Base-by-base conservation (phyloP, 2,888 invertebrate species). In the Altica lythri region DNA sequence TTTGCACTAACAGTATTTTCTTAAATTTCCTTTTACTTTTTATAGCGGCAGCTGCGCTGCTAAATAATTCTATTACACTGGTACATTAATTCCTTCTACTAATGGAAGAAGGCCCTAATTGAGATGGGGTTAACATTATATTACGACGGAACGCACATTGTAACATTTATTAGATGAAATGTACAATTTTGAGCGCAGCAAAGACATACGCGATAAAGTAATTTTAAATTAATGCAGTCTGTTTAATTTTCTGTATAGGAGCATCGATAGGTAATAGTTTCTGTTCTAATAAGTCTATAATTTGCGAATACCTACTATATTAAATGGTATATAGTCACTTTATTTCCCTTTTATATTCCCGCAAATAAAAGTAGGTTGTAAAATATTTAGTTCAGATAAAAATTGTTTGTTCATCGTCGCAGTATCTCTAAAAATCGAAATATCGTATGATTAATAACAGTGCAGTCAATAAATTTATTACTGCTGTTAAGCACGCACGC, bases 121-220 rank as follows among this genome's bases (percentile, higher is more conserved):
- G 45, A 40, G 50, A 54, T 56, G 46, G 42, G 46, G 46, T 42
- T 61, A 54, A 54, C 53, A 52, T 56, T 58, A 45, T 54, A 52
- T 56, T 58, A 45, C 38, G 46, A 45, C 49, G 53, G 38, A 53
- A 49, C 52, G 52, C 47, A 61, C 53, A 47, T 44, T 54, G 48
- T 56, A 57, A 56, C 53, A 58, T 57, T 56, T 57, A 59, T 55
- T 54, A 52, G 54, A 61, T 58, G 54, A 35, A 49, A 57, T 55
- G 51, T 56, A 60, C 51, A 58, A 56, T 57, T 58, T 55, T 48
- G 49, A 55, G 44, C 44, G 37, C 35, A 40, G 50, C 48, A 57
- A 47, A 18, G 47, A 27, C 46, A 14, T 54, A 50, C 46, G 53
- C 43, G 54, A n/a, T n/a, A n/a, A n/a, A n/a, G 51, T 47, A 19